Evolutionary conservation across 2,888 invertebrate genomes (phyloP).

Genomic region (Ichneumon xanthorius): DNA sequence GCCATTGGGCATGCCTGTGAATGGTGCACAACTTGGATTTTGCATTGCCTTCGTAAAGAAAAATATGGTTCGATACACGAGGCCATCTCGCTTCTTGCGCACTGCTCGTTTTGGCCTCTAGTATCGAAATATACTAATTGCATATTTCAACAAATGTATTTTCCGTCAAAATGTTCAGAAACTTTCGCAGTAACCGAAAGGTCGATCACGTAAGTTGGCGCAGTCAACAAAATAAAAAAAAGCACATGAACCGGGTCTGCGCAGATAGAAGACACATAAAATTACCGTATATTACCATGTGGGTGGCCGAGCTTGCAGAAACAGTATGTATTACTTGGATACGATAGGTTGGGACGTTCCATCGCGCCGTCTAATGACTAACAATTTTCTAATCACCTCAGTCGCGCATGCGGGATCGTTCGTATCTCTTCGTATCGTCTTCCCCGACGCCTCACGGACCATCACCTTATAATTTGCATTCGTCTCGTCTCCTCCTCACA

Average conservation of each 20-base stretch:
- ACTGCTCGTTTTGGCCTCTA: too few species aligned
- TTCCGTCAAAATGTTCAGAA: neutral
- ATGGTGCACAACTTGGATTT: too few species aligned
- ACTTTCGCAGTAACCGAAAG: neutral
- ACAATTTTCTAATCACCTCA: constrained; percentile 56
- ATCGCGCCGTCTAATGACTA: constrained; percentile 56
- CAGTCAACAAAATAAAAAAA: neutral
- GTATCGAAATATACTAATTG: too few species aligned
- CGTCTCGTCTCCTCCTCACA: neutral
- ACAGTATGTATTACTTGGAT: constrained; percentile 30
- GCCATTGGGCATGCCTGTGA: too few species aligned
- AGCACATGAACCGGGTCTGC: neutral
- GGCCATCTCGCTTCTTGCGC: too few species aligned
- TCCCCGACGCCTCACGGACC: neutral
- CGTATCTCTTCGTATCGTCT: constrained; percentile 18
- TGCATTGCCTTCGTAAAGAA: too few species aligned
- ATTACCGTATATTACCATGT: neutral
- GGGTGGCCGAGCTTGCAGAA: neutral
- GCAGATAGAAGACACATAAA: neutral
- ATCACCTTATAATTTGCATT: constrained; percentile 22
- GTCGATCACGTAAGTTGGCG: neutral
- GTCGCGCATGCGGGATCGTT: constrained; percentile 8
- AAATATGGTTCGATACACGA: too few species aligned
- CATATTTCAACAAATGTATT: neutral
- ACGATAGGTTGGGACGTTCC: constrained; percentile 49